Evolutionary conservation across 2,113 vertebrate species (phyloP), one percentile per base, ranked within the genome.

Genomic region (Passer domesticus): DNA sequence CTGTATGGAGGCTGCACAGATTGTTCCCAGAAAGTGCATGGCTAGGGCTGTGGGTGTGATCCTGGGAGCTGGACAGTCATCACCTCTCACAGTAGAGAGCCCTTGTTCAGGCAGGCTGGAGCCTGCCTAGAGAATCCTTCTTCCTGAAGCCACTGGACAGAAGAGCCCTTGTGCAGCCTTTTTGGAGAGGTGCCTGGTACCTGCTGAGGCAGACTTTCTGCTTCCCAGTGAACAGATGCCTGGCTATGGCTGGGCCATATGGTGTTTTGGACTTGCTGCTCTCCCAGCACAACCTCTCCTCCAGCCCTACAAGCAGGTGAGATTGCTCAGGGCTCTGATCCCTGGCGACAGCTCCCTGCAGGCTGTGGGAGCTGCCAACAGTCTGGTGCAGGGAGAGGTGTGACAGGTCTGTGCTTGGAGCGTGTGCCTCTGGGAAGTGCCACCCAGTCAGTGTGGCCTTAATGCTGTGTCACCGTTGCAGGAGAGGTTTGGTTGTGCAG

Each of bases 1-100:
- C 44, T 1, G 2, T 16, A 43, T 53, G 23, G 44, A 60, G 62
- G 62, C 56, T 35, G 56, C 35, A 41, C 0, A 0, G 8, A 23
- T 58, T 3, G 0, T 47, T 86, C 56, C 39, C 28, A 68, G 66
- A 0, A 68, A 50, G 16, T 43, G 55, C 41, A 58, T 64, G 43
- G 21, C 52, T 77, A 31, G 37, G 30, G 53, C 52, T 1, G 1
- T 15, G 58, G 13, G 23, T 20, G 14, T 23, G 60, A 30, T 80
- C 13, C 7, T 74, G 64, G 21, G 16, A 16, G 11, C 41, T 75
- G 66, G 17, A 31, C 53, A 52, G 44, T 33, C 56, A 44, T 89
- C 1, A 1, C 16, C 14, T 84, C 56, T 50, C 63, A 52, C 22
- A 59, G 46, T 23, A 70, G 15, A 19, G 89, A 9, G 52, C 23